Conservation (phyloP, 2,797 vertebrate genomes). For the Harpagifer antarcticus region DNA sequence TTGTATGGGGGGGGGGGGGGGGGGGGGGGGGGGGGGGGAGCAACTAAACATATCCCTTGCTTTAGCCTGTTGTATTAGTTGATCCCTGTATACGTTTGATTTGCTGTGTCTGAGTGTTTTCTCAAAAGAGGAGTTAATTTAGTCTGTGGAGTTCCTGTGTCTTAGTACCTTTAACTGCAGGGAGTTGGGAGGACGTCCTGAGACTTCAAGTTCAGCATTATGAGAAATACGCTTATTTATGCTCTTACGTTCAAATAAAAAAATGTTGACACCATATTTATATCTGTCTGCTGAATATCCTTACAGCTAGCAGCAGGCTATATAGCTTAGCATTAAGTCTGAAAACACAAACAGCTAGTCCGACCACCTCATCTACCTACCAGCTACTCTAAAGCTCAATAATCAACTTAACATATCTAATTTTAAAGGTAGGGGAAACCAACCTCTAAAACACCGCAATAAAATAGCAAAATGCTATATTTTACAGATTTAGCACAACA, state of each 20-base stretch:
- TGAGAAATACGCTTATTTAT: background rate
- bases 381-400: conserved; percentile 1
- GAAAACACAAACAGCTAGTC: background rate
- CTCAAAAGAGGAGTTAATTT: conserved; percentile 39
- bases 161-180: conserved; percentile 68
- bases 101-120: conserved; percentile 67
- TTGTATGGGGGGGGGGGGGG: background rate
- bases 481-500: background rate
- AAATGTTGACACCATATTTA: background rate
- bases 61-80: conserved; percentile 63
- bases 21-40: background rate
- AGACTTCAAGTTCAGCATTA: conserved; percentile 43
- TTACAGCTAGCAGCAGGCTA: background rate
- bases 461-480: background rate
- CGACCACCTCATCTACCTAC: background rate
- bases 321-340: conserved; percentile 15
- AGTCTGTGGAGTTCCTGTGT: conserved; percentile 65
- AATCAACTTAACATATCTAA: no score
- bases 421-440: no score
- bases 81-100: conserved; percentile 54
- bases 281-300: conserved; percentile 1
- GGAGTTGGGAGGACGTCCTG: conserved; percentile 49
- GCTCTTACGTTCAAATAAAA: conserved; percentile 11
- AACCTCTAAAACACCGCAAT: background rate
- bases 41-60: conserved; percentile 41